Evolutionary conservation across 2,888 invertebrate genomes (phyloP).

Genomic region (Chamaedrilus cognettii): DNA sequence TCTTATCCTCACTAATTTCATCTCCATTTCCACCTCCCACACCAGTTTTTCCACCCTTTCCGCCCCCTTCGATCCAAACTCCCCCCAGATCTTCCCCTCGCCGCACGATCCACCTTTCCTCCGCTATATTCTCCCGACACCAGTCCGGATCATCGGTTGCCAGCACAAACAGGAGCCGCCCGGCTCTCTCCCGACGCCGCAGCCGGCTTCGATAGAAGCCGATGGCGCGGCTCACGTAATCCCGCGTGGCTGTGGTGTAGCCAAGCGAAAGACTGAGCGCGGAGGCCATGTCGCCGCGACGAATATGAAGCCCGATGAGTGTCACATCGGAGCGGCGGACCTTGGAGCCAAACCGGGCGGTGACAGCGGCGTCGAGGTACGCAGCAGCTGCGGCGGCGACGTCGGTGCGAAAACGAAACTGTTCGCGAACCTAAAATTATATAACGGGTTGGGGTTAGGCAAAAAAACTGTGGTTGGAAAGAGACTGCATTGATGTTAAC

Average conservation of each 20-base stretch:
- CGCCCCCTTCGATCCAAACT: too few relatives aligned
- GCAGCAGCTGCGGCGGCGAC: background rate
- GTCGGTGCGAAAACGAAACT: constrained; percentile 4
- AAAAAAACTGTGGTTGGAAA: too few relatives aligned
- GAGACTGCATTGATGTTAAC: too few relatives aligned
- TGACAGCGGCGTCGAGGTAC: background rate
- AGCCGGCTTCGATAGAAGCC: constrained; percentile 18
- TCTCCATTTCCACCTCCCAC: too few relatives aligned
- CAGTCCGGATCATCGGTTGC: constrained; percentile 31
- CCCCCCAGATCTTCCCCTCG: too few relatives aligned
- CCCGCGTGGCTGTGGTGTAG: constrained; percentile 24
- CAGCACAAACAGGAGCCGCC: constrained; percentile 27
- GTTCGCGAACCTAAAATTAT: too few relatives aligned
- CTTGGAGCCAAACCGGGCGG: background rate
- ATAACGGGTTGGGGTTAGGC: too few relatives aligned
- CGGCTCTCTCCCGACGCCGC: background rate
- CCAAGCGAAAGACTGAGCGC: constrained; percentile 27
- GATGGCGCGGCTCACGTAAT: constrained; percentile 29
- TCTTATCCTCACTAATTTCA: too few relatives aligned
- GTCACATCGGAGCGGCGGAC: background rate
- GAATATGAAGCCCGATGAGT: constrained; percentile 30
- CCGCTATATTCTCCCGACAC: constrained; percentile 25
- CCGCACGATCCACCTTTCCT: too few relatives aligned
- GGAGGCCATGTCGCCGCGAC: constrained; percentile 31
- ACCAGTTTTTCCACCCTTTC: too few relatives aligned